Conservation (phyloP, 2,113 vertebrate genomes). For the Python bivittatus region DNA sequence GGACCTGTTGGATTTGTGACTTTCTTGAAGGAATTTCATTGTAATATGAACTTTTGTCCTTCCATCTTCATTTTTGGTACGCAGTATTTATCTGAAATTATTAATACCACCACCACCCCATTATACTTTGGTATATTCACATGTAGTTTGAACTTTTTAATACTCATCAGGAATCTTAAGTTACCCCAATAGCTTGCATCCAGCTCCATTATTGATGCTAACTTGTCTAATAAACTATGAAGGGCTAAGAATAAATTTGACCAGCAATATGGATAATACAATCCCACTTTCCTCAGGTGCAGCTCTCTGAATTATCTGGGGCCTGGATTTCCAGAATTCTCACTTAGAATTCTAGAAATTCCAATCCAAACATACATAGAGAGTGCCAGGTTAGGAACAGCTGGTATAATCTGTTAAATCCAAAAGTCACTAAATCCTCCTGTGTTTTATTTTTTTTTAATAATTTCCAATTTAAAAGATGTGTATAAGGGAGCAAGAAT, state of each 20-base stretch:
- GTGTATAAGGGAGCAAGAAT: background rate
- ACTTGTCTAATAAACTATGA: background rate
- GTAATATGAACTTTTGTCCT: background rate
- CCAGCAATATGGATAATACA: background rate
- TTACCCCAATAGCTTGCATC: background rate
- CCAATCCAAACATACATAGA: background rate
- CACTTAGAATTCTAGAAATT: background rate
- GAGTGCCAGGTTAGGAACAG: background rate
- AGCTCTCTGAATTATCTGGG: background rate
- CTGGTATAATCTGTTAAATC: background rate
- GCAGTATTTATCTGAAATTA: background rate
- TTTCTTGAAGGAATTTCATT: constrained; percentile 9
- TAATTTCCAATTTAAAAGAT: background rate
- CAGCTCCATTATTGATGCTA: background rate
- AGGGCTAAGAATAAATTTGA: background rate
- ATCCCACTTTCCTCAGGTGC: background rate
- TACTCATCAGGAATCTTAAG: background rate
- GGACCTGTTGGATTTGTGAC: background rate
- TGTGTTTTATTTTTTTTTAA: background rate
- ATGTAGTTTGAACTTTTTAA: background rate
- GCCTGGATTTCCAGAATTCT: background rate
- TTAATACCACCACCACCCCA: background rate
- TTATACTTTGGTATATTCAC: background rate
- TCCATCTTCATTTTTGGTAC: background rate
- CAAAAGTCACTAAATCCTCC: background rate